These are phyloP conservation scores for Caenorhabditis afra DNA, from an alignment of 2,888 invertebrate genomes.

Conservation along the genomic window DNA sequence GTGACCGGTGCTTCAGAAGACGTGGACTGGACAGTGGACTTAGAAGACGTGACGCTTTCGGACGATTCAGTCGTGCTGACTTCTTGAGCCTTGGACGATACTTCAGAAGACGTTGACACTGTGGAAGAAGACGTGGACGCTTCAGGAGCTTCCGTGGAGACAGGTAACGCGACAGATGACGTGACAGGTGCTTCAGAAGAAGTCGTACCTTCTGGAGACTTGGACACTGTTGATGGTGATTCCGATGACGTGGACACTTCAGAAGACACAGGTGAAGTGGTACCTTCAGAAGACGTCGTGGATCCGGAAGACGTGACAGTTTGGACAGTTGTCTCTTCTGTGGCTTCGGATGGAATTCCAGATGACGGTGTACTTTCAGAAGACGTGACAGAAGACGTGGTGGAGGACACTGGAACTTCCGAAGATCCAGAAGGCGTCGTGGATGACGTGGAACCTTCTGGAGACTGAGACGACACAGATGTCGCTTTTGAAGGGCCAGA, in stretches of 20 bases:
- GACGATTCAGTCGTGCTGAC: not conserved
- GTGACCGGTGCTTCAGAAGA: not conserved
- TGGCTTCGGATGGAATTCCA: not conserved
- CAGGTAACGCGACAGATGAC: conserved; percentile 2
- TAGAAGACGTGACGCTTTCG: not conserved
- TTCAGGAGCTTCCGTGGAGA: conserved; percentile 10
- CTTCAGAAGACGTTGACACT: conserved; percentile 1
- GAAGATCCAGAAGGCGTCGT: not conserved
- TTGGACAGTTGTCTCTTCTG: not conserved
- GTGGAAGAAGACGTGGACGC: not conserved
- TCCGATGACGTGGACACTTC: not conserved
- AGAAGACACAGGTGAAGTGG: not conserved
- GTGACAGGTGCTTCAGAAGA: conserved; percentile 8
- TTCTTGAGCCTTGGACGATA: conserved; percentile 4
- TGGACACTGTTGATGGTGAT: conserved; percentile 11
- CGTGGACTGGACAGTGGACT: not conserved
- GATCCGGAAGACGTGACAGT: not conserved
- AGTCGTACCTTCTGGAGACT: conserved; percentile 1
- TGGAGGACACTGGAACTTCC: not conserved
- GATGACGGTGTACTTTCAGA: too few species aligned
- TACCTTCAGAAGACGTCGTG: conserved; percentile 3
- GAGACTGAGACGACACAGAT: not conserved
- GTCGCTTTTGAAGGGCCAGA: not conserved
- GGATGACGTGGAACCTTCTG: not conserved
- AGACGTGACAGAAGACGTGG: conserved; percentile 1